Conservation (phyloP, 2,797 vertebrate genomes). For the Gila robusta region DNA sequence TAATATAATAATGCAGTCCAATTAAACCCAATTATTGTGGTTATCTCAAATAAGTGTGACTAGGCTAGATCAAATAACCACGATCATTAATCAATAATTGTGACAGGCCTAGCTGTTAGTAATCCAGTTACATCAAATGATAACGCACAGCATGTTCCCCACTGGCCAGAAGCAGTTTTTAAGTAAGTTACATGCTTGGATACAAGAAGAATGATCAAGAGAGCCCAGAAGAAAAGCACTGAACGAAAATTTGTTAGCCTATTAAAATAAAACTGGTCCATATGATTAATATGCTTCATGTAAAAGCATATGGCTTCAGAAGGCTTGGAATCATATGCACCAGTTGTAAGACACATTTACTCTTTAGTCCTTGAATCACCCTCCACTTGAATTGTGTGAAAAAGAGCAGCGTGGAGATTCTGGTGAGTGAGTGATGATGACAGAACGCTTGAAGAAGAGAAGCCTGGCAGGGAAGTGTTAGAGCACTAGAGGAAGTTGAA, state of each 20-base stretch:
- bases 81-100: background rate
- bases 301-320: background rate
- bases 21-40: background rate
- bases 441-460: background rate
- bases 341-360: background rate
- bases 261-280: background rate
- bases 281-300: background rate
- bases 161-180: background rate
- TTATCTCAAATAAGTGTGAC: background rate
- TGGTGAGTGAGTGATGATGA: background rate
- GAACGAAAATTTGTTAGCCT: background rate
- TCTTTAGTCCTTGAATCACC: background rate
- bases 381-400: background rate
- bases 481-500: background rate
- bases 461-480: slow-evolving; percentile 3
- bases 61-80: background rate
- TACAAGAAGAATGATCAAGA: background rate
- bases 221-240: background rate
- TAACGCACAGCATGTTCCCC: background rate
- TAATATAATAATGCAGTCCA: background rate
- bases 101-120: background rate
- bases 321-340: background rate
- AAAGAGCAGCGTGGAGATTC: no score
- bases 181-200: background rate
- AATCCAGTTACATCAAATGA: background rate